These are phyloP conservation scores for Chrysocyon brachyurus DNA, from an alignment of 2,797 vertebrate genomes.

Conservation along the genomic window DNA sequence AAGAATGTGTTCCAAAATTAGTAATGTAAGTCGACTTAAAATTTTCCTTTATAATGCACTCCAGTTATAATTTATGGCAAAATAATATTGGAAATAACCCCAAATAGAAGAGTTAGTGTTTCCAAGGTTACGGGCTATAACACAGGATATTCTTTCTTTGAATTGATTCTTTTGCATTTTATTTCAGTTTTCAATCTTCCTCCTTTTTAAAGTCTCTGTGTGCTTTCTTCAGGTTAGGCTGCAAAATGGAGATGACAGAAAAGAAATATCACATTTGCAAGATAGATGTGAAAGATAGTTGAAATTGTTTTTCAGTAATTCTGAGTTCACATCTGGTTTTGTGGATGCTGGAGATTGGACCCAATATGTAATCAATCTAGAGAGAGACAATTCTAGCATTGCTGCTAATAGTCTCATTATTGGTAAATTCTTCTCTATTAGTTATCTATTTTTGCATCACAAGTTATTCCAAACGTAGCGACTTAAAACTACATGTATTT, in stretches of 20 bases:
- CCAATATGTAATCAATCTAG: background rate
- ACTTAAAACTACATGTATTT: background rate
- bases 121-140: background rate
- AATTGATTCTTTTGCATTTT: slow-evolving; percentile 21
- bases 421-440: background rate
- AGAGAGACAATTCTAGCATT: slow-evolving; percentile 48
- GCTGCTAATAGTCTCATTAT: background rate
- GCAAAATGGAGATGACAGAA: background rate
- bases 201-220: background rate
- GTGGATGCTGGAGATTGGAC: background rate
- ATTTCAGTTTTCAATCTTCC: background rate
- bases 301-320: background rate
- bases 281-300: background rate
- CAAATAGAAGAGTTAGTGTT: background rate
- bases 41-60: slow-evolving; percentile 38
- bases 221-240: background rate
- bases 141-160: background rate
- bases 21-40: slow-evolving; percentile 63
- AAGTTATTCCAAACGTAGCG: background rate
- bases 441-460: background rate
- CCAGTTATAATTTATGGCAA: slow-evolving; percentile 34
- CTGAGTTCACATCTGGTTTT: background rate
- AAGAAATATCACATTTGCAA: background rate
- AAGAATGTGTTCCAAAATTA: slow-evolving; percentile 69
- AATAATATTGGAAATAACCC: background rate